A percentile compares a stretch with the other conserved stretches of the same genome.
Evolutionary conservation across 2,113 vertebrate species (phyloP).

Genomic region (Alethe diademata): DNA sequence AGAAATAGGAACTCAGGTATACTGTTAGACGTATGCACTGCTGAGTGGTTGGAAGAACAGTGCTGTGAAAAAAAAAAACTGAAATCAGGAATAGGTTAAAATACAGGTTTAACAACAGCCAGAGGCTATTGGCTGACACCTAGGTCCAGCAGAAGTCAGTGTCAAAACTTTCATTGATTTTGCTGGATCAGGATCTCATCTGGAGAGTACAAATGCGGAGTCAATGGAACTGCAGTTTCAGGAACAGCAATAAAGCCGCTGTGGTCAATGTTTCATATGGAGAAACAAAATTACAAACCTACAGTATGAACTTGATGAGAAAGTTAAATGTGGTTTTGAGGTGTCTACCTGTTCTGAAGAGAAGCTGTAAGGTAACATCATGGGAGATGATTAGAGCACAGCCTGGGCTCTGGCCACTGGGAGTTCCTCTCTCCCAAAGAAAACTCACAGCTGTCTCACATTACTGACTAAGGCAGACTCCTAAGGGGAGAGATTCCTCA

Average conservation of each 20-base stretch:
- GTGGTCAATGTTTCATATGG: neutral
- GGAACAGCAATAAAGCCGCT: neutral
- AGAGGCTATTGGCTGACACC: neutral
- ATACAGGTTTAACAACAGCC: neutral
- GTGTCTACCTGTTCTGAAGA: neutral
- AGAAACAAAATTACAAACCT: neutral
- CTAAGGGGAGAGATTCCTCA: neutral
- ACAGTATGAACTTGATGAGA: neutral
- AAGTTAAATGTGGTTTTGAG: neutral
- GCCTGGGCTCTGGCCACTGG: neutral
- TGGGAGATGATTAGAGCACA: neutral
- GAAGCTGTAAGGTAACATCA: neutral
- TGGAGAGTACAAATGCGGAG: neutral
- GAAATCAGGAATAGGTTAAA: neutral
- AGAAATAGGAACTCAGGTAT: neutral
- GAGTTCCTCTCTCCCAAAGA: neutral
- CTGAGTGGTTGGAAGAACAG: neutral
- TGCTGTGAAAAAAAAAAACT: neutral
- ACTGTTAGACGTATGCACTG: neutral
- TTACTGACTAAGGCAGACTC: neutral
- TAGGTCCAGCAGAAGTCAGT: neutral
- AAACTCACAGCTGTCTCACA: neutral
- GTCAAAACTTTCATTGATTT: neutral
- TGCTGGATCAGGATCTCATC: neutral
- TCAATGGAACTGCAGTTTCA: neutral